Base-by-base conservation (phyloP, 2,888 invertebrate genomes). In the Nymphalis polychloros region DNA sequence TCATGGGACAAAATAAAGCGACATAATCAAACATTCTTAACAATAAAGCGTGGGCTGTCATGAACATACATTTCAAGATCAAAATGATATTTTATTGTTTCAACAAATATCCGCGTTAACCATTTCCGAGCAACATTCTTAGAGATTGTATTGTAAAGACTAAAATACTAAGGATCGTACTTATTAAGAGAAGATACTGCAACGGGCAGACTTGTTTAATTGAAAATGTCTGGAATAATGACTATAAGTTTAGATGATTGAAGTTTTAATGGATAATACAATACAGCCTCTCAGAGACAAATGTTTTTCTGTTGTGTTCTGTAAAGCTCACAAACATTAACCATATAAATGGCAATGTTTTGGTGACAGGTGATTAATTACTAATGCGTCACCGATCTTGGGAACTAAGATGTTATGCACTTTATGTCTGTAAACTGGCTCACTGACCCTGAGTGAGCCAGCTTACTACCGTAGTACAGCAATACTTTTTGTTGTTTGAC, bases 121-220 rank as follows among this genome's bases (percentile, higher is more conserved):
- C 55, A n/a, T 31, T 55, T 31, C 55, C 17, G n/a, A 55, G 31
- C n/a, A 35, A 55, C 8, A 55, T 31, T 35, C 31, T 35, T 55
- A 55, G 55, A 55, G 31, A 35, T 55, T 55, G n/a, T 41, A 19
- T 47, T 47, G 48, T 23, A 27, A 27, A 60, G 27, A 41, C 17
- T 41, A 10, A 48, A 60, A 20, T 52, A 27, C n/a, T 50, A 19
- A 59, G 13, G 27, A 66, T 60, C 10, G 23, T 23, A 35, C 20
- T 47, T 60, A 31, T 57, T 52, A 53, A 50, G n/a, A 60, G 53
- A 53, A 66, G 19, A 27, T 60, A 41, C 60, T 66, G 65, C 53
- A 66, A 46, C 53, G 27, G 60, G 31, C 53, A 55, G 66, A 35
- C 1, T 23, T 31, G 47, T 61, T 53, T 61, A 61, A 66, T 66